Evolutionary conservation across 2,113 vertebrate species (phyloP).

Genomic region (Solea senegalensis): DNA sequence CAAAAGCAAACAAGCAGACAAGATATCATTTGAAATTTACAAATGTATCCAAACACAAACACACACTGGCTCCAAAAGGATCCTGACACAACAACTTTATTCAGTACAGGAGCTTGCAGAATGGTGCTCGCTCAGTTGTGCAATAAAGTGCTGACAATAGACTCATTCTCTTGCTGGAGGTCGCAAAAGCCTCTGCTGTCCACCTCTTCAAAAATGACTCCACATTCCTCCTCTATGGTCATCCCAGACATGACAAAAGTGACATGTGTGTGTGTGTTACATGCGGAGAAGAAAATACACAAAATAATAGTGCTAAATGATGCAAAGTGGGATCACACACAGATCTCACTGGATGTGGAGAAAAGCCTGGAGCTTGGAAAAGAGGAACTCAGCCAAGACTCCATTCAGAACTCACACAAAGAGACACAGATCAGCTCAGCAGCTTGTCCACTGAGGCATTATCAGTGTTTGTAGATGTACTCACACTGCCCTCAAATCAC

Average conservation of each 20-base stretch:
- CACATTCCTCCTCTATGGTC: slow-evolving; percentile 49
- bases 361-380: slow-evolving; percentile 14
- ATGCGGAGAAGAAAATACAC: neutral
- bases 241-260: slow-evolving; percentile 37
- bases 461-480: slow-evolving; percentile 10
- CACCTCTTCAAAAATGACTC: slow-evolving; percentile 54
- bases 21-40: too few relatives aligned
- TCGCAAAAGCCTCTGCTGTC: slow-evolving; percentile 44
- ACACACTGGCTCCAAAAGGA: neutral
- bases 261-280: slow-evolving; percentile 14
- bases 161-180: slow-evolving; percentile 57
- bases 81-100: slow-evolving; percentile 19
- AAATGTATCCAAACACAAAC: neutral
- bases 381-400: slow-evolving; percentile 28
- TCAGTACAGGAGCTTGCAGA: slow-evolving; percentile 19
- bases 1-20: too few relatives aligned
- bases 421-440: slow-evolving; percentile 9
- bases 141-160: slow-evolving; percentile 60
- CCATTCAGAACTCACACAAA: slow-evolving; percentile 6
- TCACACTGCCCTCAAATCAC: neutral
- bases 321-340: slow-evolving; percentile 15
- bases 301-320: neutral
- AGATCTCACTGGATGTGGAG: slow-evolving; percentile 39
- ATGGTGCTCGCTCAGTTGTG: slow-evolving; percentile 12
- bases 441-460: slow-evolving; percentile 17